Evolutionary conservation across 1,140 invertebrate genomes (phyloP), one percentile per base, ranked within the genome.

Genomic region (Temnothorax curvispinosus): DNA sequence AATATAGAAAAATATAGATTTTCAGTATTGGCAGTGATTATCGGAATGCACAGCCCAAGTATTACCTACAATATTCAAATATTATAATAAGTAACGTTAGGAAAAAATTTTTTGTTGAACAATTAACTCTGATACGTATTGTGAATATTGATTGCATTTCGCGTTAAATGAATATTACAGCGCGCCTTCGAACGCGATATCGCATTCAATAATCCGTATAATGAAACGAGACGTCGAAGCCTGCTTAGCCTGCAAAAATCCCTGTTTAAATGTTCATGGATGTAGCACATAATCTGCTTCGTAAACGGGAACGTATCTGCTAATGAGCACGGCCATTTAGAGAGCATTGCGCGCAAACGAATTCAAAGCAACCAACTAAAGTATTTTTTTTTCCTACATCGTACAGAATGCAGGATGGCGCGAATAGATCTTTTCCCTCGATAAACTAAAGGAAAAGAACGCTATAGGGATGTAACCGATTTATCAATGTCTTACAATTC

Each of bases 261-360:
- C 54, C 54, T 50, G 54, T 35, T 84, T 62, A 74, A 82, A 44
- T 32, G 41, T 0, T 18, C 18, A 44, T 38, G 69, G 58, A 60
- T 47, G 41, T 47, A 60, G 74, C 67, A 47, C 9, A 38, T 84
- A 84, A 84, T 84, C 56, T 38, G 44, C 27, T 60, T 75, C 69
- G 69, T 60, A 84, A 74, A 62, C 65, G 54, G 41, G 69, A 60
- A 75, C 18, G 32, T 84, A 74, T 21, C 72, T 74, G 21, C 67
- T 74, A 74, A 84, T 84, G 52, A 84, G 41, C 69, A 35, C n/a
- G 13, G 58, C 13, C 56, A 75, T 64, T 84, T 74, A 62, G n/a
- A 47, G 32, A 13, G 38, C 41, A 38, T 60, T 32, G 54, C 27
- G 67, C 18, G 44, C 3, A 84, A 84, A 38, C 27, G 18, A 74